Percentiles rank a stretch among this genome's conserved stretches.
These are phyloP conservation scores for Theretra japonica DNA, from an alignment of 2,888 invertebrate genomes.

Conservation along the genomic window DNA sequence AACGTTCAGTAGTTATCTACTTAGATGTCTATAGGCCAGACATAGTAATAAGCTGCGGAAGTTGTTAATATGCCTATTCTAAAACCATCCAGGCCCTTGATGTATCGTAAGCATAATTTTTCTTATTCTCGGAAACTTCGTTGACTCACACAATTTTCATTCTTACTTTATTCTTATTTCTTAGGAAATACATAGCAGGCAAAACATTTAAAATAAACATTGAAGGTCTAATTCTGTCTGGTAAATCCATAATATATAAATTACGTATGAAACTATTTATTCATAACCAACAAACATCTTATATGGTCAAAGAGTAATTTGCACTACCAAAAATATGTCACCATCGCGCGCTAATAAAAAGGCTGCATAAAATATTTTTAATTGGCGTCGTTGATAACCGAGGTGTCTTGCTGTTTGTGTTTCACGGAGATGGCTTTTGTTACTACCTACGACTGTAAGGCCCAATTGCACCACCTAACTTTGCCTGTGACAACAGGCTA, in stretches of 20 bases:
- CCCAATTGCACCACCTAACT: no score
- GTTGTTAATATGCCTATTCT: background rate
- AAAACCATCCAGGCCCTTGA: background rate
- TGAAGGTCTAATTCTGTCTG: background rate
- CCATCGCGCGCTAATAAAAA: background rate
- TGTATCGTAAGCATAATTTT: background rate
- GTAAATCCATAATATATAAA: background rate
- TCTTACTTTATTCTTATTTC: background rate
- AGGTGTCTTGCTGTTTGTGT: background rate
- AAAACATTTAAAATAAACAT: background rate
- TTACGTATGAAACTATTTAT: background rate
- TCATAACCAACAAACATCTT: background rate
- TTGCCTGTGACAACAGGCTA: no score
- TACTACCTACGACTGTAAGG: background rate
- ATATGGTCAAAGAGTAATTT: background rate
- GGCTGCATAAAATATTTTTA: background rate
- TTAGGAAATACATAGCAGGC: background rate
- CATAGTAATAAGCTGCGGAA: background rate
- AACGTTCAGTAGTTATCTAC: background rate
- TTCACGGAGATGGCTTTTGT: background rate
- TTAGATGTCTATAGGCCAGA: background rate
- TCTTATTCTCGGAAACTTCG: background rate
- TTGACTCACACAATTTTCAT: background rate
- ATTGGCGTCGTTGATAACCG: no score
- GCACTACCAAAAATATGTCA: background rate